A percentile compares a stretch with the other conserved stretches of the same genome.
These are phyloP conservation scores for Pemphigus obesinymphae DNA, from an alignment of 1,140 invertebrate genomes.

Conservation along the genomic window DNA sequence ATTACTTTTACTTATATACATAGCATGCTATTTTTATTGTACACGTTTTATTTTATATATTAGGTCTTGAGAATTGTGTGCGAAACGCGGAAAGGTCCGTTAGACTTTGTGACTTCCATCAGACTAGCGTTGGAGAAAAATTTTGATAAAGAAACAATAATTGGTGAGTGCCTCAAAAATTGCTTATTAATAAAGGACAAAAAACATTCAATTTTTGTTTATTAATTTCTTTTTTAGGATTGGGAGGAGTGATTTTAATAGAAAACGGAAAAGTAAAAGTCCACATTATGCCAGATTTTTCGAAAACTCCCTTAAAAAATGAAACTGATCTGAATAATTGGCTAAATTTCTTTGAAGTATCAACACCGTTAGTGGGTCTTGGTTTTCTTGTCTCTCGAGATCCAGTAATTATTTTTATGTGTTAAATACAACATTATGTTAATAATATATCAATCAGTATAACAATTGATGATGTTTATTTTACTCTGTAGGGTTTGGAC, in stretches of 20 bases:
- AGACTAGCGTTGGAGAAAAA: constrained; percentile 64
- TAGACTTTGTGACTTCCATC: constrained; percentile 80
- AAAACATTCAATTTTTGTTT: not conserved
- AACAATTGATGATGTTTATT: no score
- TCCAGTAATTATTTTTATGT: constrained; percentile 61
- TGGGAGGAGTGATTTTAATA: constrained; percentile 86
- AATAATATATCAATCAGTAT: not conserved
- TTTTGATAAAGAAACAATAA: constrained; percentile 68
- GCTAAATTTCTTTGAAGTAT: constrained; percentile 88
- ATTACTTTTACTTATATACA: no score
- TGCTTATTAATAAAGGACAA: not conserved
- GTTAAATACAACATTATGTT: not conserved
- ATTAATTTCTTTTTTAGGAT: constrained; percentile 56
- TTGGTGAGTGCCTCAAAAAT: constrained; percentile 56
- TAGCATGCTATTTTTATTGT: no score
- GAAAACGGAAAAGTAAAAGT: constrained; percentile 76
- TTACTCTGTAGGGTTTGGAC: constrained; percentile 65
- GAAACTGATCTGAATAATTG: constrained; percentile 76
- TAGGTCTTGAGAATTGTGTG: constrained; percentile 77
- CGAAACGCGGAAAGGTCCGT: constrained; percentile 67
- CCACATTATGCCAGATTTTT: constrained; percentile 94
- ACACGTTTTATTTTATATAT: not conserved
- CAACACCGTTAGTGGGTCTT: constrained; percentile 77
- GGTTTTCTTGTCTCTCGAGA: constrained; percentile 85
- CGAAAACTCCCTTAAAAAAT: constrained; percentile 63